Evolutionary conservation across 2,888 invertebrate species (phyloP).

Genomic region (Lycaena phlaeas): DNA sequence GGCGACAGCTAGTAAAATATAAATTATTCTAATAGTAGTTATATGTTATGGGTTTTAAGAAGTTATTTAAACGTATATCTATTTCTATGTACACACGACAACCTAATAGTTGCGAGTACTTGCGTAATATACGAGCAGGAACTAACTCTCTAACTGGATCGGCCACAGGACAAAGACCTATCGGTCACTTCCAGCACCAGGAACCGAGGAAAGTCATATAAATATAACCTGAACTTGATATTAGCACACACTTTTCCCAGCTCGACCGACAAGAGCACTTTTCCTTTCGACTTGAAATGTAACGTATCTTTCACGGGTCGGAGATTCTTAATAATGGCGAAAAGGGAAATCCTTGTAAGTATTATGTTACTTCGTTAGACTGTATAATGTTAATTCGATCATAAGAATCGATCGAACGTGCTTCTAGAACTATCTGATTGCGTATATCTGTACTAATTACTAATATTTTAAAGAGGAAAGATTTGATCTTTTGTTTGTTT

Average conservation of each 20-base stretch:
- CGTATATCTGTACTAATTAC: too few species aligned
- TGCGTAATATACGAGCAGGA: constrained; percentile 32
- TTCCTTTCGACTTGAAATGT: constrained; percentile 51
- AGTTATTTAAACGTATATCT: too few species aligned
- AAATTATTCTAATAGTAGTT: too few species aligned
- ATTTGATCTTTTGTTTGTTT: too few species aligned
- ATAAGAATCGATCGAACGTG: too few species aligned
- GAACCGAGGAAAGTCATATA: constrained; percentile 66
- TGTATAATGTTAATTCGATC: too few species aligned
- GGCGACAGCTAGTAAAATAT: too few species aligned
- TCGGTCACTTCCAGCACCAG: constrained; percentile 61
- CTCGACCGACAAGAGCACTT: constrained; percentile 47
- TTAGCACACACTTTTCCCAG: constrained; percentile 54
- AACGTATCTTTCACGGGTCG: constrained; percentile 25
- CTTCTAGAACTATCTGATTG: too few species aligned
- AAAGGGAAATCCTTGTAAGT: constrained; percentile 55
- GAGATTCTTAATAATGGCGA: constrained; percentile 33
- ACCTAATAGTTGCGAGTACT: constrained; percentile 8
- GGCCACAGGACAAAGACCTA: constrained; percentile 67
- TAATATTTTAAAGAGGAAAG: too few species aligned
- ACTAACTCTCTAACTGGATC: constrained; percentile 50
- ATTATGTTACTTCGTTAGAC: constrained; percentile 9
- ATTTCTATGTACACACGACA: too few species aligned
- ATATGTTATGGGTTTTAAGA: too few species aligned
- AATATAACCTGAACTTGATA: constrained; percentile 64